Conservation (phyloP, 2,888 invertebrate genomes). For the Drosophila leonis region DNA sequence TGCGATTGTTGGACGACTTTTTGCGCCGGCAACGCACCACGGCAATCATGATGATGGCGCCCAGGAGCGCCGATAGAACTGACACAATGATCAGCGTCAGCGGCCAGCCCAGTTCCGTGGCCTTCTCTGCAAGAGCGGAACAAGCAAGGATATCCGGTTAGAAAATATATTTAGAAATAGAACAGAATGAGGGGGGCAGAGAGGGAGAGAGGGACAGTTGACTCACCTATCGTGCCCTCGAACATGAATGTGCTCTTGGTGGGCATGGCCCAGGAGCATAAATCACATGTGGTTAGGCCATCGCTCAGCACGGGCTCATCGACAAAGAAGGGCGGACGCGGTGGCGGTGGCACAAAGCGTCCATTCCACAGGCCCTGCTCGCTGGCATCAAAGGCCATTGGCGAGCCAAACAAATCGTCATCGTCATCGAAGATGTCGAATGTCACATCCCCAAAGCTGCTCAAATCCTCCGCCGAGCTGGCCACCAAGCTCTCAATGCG, state of each 20-base stretch:
- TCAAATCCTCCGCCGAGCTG: constrained; percentile 83
- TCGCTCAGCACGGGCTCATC: constrained; percentile 88
- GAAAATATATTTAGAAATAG: background rate
- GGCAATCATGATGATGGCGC: constrained; percentile 90
- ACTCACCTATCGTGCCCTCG: constrained; percentile 88
- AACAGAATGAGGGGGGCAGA: background rate
- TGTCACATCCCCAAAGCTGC: constrained; percentile 82
- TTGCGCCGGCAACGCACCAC: constrained; percentile 89
- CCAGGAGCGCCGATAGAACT: constrained; percentile 89
- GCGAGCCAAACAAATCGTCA: constrained; percentile 85
- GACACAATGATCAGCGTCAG: constrained; percentile 90
- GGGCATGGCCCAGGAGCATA: constrained; percentile 91
- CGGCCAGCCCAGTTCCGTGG: constrained; percentile 90
- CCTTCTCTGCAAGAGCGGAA: constrained; percentile 83
- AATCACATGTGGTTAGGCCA: constrained; percentile 90
- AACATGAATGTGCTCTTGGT: constrained; percentile 87
- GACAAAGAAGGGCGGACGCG: constrained; percentile 88
- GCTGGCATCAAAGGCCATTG: constrained; percentile 85
- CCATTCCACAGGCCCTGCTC: constrained; percentile 85
- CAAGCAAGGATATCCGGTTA: constrained; percentile 13
- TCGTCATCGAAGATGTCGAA: constrained; percentile 85
- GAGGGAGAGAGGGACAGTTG: background rate
- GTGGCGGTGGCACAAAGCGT: constrained; percentile 89
- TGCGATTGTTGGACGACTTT: constrained; percentile 85
- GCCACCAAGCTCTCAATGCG: constrained; percentile 83